A percentile compares a stretch with the other conserved stretches of the same genome.
Conservation (phyloP, 2,113 vertebrate species). For the Halichoeres trimaculatus region DNA sequence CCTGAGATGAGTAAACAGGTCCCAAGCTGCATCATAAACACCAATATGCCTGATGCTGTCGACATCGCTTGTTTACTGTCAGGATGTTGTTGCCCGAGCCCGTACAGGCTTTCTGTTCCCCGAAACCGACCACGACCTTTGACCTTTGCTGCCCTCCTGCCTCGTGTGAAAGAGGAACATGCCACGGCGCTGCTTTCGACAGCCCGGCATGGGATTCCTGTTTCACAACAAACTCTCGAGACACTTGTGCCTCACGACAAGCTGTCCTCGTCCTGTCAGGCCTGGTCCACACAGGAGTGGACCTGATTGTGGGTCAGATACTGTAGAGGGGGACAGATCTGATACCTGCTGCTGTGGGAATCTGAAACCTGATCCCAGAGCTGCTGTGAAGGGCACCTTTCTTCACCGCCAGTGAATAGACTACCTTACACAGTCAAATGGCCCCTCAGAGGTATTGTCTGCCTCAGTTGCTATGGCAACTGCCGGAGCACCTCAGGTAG, state of each 20-base stretch:
- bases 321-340: background rate
- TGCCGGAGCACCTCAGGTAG: slow-evolving; percentile 52
- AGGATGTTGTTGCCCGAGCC: background rate
- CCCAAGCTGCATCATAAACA: background rate
- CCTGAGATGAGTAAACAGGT: no score
- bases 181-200: background rate
- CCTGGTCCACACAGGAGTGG: background rate
- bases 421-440: slow-evolving; percentile 10
- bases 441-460: slow-evolving; percentile 54
- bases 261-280: background rate
- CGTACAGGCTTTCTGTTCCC: background rate
- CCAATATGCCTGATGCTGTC: background rate
- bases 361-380: slow-evolving; percentile 50
- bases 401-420: slow-evolving; percentile 7
- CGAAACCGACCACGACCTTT: slow-evolving; percentile 5
- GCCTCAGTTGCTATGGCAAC: slow-evolving; percentile 71
- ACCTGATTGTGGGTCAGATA: slow-evolving; percentile 37
- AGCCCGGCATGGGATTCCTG: background rate
- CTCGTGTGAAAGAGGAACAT: background rate
- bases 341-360: background rate
- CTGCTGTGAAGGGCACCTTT: slow-evolving; percentile 57
- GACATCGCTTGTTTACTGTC: background rate
- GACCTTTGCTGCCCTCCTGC: background rate
- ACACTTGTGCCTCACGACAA: background rate
- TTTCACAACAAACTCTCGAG: slow-evolving; percentile 51